Evolutionary conservation across 30 jellyfish, hydroid and myxozoan species (phyloP).

Genomic region (Aurelia coerulea): DNA sequence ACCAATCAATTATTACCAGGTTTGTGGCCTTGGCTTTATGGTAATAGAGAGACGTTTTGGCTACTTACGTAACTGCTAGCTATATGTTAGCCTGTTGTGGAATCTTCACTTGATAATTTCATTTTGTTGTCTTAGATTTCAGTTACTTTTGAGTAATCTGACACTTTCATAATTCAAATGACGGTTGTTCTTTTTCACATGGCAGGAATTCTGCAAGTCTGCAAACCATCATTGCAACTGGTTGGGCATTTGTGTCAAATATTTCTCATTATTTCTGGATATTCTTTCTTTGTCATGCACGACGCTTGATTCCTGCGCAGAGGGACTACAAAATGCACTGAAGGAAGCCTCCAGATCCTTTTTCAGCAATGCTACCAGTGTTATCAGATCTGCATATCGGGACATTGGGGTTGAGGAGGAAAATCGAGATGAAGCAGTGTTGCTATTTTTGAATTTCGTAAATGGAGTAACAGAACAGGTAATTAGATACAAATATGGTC

Average conservation of each 20-base stretch:
- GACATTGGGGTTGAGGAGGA: slow-evolving; percentile 22
- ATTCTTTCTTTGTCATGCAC: background rate
- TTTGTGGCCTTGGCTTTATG: no score
- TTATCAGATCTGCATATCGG: slow-evolving; percentile 9
- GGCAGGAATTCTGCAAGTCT: slow-evolving; percentile 35
- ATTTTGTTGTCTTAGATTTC: no score
- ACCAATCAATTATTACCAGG: no score
- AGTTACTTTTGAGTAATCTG: no score
- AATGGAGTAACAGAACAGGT: no score
- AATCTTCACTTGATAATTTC: no score
- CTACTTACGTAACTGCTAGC: no score
- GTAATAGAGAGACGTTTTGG: no score
- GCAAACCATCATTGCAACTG: slow-evolving; percentile 1
- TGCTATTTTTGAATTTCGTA: background rate
- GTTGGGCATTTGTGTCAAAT: slow-evolving; percentile 32
- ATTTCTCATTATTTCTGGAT: background rate
- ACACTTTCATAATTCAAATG: no score
- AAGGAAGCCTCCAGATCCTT: background rate
- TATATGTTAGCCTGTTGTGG: no score
- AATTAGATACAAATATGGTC: no score
- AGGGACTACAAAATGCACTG: slow-evolving; percentile 1
- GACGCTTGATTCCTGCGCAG: slow-evolving; percentile 7
- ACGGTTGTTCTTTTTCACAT: background rate
- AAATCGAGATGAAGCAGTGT: slow-evolving; percentile 19
- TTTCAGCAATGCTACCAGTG: slow-evolving; percentile 11